A percentile compares a stretch with the other conserved stretches of the same genome.
Evolutionary conservation across 2,113 vertebrate species (phyloP).

Genomic region (Perca flavescens): DNA sequence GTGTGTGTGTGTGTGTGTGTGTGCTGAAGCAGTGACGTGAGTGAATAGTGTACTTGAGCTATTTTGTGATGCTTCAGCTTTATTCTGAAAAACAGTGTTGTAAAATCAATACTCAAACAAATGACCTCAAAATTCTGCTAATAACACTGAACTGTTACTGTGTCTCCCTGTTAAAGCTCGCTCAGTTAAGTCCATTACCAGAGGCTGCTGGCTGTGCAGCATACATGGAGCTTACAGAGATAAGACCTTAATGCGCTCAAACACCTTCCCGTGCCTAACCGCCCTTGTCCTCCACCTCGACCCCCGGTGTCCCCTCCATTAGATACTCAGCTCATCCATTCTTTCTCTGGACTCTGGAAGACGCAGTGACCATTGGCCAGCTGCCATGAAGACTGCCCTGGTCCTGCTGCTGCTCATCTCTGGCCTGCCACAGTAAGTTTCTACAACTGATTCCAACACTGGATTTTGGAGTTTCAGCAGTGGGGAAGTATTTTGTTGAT

Average conservation of each 20-base stretch:
- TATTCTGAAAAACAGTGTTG: not conserved
- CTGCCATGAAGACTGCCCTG: slow-evolving; percentile 82
- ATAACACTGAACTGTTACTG: slow-evolving; percentile 2
- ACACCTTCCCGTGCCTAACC: slow-evolving; percentile 40
- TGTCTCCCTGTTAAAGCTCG: slow-evolving; percentile 53
- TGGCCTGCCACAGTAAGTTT: slow-evolving; percentile 85
- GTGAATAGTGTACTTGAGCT: slow-evolving; percentile 1
- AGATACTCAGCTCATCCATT: slow-evolving; percentile 33
- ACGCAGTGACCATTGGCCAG: slow-evolving; percentile 33
- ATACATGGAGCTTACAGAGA: slow-evolving; percentile 80
- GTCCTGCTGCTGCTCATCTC: slow-evolving; percentile 78
- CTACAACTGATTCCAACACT: not conserved
- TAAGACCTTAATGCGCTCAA: slow-evolving; percentile 78
- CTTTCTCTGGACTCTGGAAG: slow-evolving; percentile 46
- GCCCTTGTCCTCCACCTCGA: slow-evolving; percentile 19
- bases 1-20: not conserved
- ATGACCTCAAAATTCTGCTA: not conserved
- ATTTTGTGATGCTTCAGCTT: not conserved
- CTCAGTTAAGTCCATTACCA: slow-evolving; percentile 79
- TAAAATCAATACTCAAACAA: not conserved
- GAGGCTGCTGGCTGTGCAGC: slow-evolving; percentile 78
- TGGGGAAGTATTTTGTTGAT: not conserved
- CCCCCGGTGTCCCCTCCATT: slow-evolving; percentile 20
- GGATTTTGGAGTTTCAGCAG: not conserved
- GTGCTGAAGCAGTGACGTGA: not conserved